These are phyloP conservation scores for Zaprionus davidi DNA, from an alignment of 1,140 invertebrate species.

Conservation along the genomic window DNA sequence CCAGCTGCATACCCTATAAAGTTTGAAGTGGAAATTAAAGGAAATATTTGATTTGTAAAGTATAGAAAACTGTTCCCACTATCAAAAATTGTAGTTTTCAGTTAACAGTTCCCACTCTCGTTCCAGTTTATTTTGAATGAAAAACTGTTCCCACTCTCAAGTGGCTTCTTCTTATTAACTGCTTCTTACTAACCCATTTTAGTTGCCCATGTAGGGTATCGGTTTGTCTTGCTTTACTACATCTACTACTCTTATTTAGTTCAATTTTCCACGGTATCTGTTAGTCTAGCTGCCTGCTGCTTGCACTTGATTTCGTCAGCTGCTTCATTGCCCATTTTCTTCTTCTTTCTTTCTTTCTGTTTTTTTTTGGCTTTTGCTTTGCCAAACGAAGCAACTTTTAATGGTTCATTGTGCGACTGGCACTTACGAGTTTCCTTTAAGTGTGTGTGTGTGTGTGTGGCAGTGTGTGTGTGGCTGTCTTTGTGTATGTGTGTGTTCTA, in stretches of 20 bases:
- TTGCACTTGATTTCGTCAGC: constrained; percentile 6
- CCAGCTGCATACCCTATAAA: constrained; percentile 20
- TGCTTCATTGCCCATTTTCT: constrained; percentile 19
- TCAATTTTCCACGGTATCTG: constrained; percentile 9
- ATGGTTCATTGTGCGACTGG: constrained; percentile 74
- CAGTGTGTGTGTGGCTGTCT: not conserved
- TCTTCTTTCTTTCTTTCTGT: constrained; percentile 32
- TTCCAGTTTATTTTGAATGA: too few relatives aligned
- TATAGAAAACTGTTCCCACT: not conserved
- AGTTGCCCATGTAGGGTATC: constrained; percentile 4
- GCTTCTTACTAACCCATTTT: too few relatives aligned
- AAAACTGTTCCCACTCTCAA: too few relatives aligned
- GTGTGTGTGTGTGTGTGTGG: constrained; percentile 10
- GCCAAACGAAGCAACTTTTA: constrained; percentile 75
- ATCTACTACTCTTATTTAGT: not conserved
- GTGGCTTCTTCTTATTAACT: too few relatives aligned
- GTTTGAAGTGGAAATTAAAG: not conserved
- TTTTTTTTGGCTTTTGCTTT: constrained; percentile 42
- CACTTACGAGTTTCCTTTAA: constrained; percentile 52
- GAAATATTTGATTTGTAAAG: not conserved
- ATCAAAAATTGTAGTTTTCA: too few relatives aligned
- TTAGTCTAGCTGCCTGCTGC: not conserved
- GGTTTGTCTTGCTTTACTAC: not conserved
- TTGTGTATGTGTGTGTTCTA: not conserved
- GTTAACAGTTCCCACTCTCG: too few relatives aligned